Conservation (phyloP, 1,140 invertebrate species). For the Copidosoma floridanum region DNA sequence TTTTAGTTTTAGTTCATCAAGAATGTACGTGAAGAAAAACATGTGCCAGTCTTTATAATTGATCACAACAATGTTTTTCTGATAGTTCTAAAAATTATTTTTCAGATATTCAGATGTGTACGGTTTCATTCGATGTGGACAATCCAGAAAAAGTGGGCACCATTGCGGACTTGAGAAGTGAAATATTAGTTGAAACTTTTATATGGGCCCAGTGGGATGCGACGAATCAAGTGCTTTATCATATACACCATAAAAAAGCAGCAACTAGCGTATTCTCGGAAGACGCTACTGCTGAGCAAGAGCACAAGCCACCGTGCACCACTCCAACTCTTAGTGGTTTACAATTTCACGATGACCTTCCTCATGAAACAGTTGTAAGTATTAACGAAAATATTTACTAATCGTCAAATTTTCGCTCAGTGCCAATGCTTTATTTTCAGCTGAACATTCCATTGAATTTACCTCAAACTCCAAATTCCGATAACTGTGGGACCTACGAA, state of each 20-base stretch:
- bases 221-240: conserved; percentile 73
- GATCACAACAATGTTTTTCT: background rate
- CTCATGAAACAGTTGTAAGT: conserved; percentile 80
- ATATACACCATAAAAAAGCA: conserved; percentile 73
- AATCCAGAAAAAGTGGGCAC: conserved; percentile 27
- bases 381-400: background rate
- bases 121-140: conserved; percentile 35
- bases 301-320: conserved; percentile 54
- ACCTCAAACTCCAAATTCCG: conserved; percentile 64
- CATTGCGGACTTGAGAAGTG: conserved; percentile 55
- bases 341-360: conserved; percentile 80
- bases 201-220: conserved; percentile 83
- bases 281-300: conserved; percentile 62
- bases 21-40: conserved; percentile 67
- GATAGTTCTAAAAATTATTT: background rate
- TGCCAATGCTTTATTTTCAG: conserved; percentile 52
- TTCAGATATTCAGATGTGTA: conserved; percentile 47
- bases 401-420: background rate
- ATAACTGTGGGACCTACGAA: conserved; percentile 68
- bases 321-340: conserved; percentile 74
- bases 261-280: conserved; percentile 66
- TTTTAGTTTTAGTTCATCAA: conserved; percentile 74
- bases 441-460: conserved; percentile 81
- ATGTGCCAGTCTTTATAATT: no score
- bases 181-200: conserved; percentile 69